Conservation (phyloP, 2,797 vertebrate genomes). For the Poecilia gillii region DNA sequence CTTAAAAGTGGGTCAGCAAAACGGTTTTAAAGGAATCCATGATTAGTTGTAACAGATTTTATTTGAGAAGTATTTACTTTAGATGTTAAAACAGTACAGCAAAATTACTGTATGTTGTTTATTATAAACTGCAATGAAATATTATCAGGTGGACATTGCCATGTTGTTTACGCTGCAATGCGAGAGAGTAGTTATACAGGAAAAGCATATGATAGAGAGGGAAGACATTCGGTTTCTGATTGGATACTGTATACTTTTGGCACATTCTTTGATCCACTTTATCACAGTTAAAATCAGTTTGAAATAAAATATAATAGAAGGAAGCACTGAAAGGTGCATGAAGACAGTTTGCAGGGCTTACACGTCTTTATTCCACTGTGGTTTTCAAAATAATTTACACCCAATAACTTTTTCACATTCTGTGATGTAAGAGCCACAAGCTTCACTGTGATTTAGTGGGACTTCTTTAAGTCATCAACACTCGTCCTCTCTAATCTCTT, state of each 20-base stretch:
- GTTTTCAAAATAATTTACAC: not conserved
- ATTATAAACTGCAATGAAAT: too few relatives aligned
- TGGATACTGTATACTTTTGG: not conserved
- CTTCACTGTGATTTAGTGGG: not conserved
- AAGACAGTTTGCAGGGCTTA: not conserved
- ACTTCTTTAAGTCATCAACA: not conserved
- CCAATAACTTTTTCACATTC: not conserved
- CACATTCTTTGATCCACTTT: not conserved
- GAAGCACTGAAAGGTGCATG: not conserved
- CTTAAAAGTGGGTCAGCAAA: constrained; percentile 19
- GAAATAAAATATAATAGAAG: not conserved
- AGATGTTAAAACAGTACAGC: too few relatives aligned
- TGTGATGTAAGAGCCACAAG: not conserved
- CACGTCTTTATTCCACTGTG: not conserved
- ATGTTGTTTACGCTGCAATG: too few relatives aligned
- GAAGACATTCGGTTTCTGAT: too few relatives aligned
- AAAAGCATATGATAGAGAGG: too few relatives aligned
- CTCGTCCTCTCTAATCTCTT: not conserved
- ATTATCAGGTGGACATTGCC: too few relatives aligned
- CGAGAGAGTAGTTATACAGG: too few relatives aligned
- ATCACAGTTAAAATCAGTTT: not conserved
- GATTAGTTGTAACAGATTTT: too few relatives aligned
- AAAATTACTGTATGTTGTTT: too few relatives aligned
- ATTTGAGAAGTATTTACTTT: too few relatives aligned
- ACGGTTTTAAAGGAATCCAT: constrained; percentile 1